These are phyloP conservation scores for Artibeus jamaicensis DNA, from an alignment of 2,797 vertebrate species.

Conservation along the genomic window DNA sequence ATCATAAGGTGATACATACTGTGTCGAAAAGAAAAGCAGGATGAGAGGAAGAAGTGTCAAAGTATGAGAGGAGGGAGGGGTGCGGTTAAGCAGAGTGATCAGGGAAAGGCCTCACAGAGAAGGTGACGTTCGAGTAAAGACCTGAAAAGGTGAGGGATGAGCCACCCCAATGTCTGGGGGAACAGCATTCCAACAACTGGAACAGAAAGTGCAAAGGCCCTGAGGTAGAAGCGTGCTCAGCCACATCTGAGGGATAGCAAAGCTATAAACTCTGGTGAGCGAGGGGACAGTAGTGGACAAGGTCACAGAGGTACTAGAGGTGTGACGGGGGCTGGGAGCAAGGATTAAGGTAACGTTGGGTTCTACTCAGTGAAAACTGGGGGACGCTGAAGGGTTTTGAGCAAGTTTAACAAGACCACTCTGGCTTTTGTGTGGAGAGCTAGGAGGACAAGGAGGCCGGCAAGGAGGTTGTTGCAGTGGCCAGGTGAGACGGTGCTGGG, in stretches of 20 bases:
- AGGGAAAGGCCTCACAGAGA: no score
- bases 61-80: not conserved
- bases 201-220: not conserved
- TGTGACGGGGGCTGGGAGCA: not conserved
- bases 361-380: not conserved
- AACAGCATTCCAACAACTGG: not conserved
- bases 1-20: not conserved
- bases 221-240: not conserved
- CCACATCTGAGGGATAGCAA: not conserved
- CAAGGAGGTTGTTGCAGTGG: not conserved
- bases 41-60: not conserved
- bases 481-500: not conserved
- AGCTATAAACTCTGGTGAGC: not conserved
- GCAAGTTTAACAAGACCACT: not conserved
- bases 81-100: not conserved
- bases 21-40: not conserved
- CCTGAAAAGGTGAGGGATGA: no score
- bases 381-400: not conserved
- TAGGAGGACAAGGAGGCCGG: not conserved
- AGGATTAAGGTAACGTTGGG: not conserved
- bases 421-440: not conserved
- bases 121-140: no score
- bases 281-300: not conserved
- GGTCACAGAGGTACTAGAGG: not conserved
- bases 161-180: not conserved